Evolutionary conservation across 2,888 invertebrate genomes (phyloP).

Genomic region (Sympetrum striolatum): DNA sequence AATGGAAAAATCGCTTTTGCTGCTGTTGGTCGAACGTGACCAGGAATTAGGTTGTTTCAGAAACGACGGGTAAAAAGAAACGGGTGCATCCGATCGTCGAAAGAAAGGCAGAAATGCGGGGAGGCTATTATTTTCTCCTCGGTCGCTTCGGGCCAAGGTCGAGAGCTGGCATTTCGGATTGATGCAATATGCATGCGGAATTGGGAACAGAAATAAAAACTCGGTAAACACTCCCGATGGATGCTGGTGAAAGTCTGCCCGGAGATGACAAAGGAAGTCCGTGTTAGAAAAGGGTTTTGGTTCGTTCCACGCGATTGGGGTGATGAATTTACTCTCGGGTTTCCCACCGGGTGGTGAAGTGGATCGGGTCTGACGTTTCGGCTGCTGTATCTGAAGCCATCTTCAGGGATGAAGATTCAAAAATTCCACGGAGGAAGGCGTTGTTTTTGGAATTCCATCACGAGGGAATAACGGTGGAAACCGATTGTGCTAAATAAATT

Average conservation of each 20-base stretch:
- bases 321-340: too few species aligned
- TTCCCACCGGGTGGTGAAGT: too few species aligned
- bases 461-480: too few species aligned
- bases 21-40: not conserved
- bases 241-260: not conserved
- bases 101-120: not conserved
- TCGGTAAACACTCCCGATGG: not conserved
- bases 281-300: too few species aligned
- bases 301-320: too few species aligned
- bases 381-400: too few species aligned
- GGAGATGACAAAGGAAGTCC: not conserved
- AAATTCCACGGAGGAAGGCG: too few species aligned
- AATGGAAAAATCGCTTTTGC: not conserved
- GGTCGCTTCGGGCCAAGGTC: not conserved
- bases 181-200: not conserved
- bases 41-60: not conserved
- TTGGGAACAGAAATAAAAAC: not conserved
- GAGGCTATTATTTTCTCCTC: not conserved
- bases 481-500: too few species aligned
- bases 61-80: not conserved
- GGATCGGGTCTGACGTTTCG: too few species aligned
- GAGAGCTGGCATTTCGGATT: not conserved
- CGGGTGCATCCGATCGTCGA: not conserved
- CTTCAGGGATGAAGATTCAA: too few species aligned
- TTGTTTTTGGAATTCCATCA: too few species aligned